Percentiles rank a stretch among this genome's conserved stretches.
Evolutionary conservation across 2,888 invertebrate genomes (phyloP).

Genomic region (Erebia ligea): DNA sequence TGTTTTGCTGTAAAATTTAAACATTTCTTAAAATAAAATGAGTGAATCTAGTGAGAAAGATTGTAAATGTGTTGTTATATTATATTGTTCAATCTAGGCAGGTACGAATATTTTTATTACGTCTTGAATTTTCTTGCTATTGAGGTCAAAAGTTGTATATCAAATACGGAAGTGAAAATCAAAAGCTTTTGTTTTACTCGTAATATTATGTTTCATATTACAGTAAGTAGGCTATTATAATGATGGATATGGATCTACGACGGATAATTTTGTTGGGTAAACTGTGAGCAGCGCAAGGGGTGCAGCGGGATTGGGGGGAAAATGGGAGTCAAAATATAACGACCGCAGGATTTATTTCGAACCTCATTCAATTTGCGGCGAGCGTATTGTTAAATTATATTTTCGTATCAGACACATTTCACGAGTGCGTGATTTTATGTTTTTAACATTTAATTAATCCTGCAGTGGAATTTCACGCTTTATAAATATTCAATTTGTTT

Average conservation of each 20-base stretch:
- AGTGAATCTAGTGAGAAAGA: too few relatives aligned
- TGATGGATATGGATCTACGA: slow-evolving; percentile 35
- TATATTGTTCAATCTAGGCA: too few relatives aligned
- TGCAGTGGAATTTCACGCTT: slow-evolving; percentile 24
- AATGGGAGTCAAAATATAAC: slow-evolving; percentile 74
- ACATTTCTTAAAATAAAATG: too few relatives aligned
- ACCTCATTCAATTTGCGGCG: slow-evolving; percentile 79
- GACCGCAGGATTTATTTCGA: slow-evolving; percentile 78
- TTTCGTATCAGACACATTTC: slow-evolving; percentile 59
- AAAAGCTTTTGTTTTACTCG: slow-evolving; percentile 12
- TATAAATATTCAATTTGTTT: slow-evolving; percentile 37
- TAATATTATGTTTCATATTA: slow-evolving; percentile 18
- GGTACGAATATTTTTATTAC: too few relatives aligned
- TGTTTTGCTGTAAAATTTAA: too few relatives aligned
- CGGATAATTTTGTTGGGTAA: slow-evolving; percentile 61
- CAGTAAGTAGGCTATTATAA: slow-evolving; percentile 27
- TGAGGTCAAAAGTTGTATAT: too few relatives aligned
- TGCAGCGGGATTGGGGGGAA: slow-evolving; percentile 66
- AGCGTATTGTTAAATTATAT: slow-evolving; percentile 77
- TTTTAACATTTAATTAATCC: slow-evolving; percentile 48
- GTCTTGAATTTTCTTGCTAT: too few relatives aligned
- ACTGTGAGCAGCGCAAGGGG: slow-evolving; percentile 69
- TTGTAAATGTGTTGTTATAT: too few relatives aligned
- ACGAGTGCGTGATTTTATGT: slow-evolving; percentile 56
- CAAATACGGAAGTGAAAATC: slow-evolving; percentile 14